Base-by-base conservation (phyloP, 2,113 vertebrate genomes). In the Stictonetta naevosa region DNA sequence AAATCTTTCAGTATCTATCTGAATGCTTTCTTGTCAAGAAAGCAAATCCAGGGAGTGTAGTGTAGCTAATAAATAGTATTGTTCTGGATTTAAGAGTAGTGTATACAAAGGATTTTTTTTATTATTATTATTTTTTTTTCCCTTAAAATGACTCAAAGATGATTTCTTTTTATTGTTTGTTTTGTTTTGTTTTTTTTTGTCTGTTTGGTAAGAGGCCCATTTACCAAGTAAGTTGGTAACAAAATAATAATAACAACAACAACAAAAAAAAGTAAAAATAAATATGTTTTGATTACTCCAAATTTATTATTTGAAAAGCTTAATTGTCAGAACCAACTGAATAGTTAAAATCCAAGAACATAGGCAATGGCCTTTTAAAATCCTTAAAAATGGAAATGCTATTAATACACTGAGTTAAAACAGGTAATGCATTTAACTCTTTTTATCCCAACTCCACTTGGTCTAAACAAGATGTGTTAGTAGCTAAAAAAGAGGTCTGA, bases 201-300 rank as follows among this genome's bases (percentile, higher is more conserved):
- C 23, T 11, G 23, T 50, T 50, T 50, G 22, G 48, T 36, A 26
- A 10, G 34, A 62, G 9, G 14, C 17, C 33, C 13, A 34, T 14
- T 14, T 9, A 33, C 8, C 33, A 63, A 63, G 22, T 71, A 8
- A 71, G 74, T 16, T 20, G 1, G 16, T 62, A 48, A 34, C 4
- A 50, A 86, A 85, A 69, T 1, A 72, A 86, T 75, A 58, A 14
- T 33, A 3, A 25, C 38, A 38, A 38, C 38, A 38, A 38, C 18
- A 48, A 48, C 38, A 38, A 48, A 48, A 48, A 48, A 48, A 21
- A 42, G 23, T 36, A 38, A 69, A 46, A 59, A 22, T 8, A 66
- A 71, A 29, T 2, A 6, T 2, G 16, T 2, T 3, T 20, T 34
- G 8, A 50, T 77, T 62, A 11, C 3, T 73, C 3, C 3, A 26